These are phyloP conservation scores for Microchirus variegatus DNA, from an alignment of 2,797 vertebrate species.

Conservation along the genomic window DNA sequence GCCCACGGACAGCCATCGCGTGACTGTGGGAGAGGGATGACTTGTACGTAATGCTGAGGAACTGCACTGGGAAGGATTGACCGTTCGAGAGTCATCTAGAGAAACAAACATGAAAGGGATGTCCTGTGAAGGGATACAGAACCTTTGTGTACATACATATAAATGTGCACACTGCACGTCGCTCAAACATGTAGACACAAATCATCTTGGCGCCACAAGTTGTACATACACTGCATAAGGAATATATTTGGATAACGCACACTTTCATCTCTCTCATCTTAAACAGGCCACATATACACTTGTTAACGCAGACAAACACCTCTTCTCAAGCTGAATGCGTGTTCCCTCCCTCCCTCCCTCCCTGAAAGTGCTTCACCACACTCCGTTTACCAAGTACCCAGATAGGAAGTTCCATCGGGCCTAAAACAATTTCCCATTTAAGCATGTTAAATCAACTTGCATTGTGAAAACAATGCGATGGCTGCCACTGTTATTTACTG, in stretches of 20 bases:
- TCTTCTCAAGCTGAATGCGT: slow-evolving; percentile 18
- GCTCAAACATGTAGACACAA: slow-evolving; percentile 31
- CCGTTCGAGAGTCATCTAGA: slow-evolving; percentile 21
- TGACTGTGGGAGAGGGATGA: slow-evolving; percentile 67
- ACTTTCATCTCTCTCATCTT: slow-evolving; percentile 6
- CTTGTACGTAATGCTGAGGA: slow-evolving; percentile 32
- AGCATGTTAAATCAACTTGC: slow-evolving; percentile 68
- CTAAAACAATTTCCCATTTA: slow-evolving; percentile 72
- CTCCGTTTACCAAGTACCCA: slow-evolving; percentile 45
- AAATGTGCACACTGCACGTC: slow-evolving; percentile 9
- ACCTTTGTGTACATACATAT: slow-evolving; percentile 7
- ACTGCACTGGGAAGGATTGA: slow-evolving; percentile 26
- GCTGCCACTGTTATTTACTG: slow-evolving; percentile 77
- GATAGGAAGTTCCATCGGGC: slow-evolving; percentile 60
- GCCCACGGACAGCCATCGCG: slow-evolving; percentile 48
- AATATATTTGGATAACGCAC: slow-evolving; percentile 22
- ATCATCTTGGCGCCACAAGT: slow-evolving; percentile 23
- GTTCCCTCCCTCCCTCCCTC: slow-evolving; percentile 6
- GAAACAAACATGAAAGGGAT: slow-evolving; percentile 26
- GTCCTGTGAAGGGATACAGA: slow-evolving; percentile 18
- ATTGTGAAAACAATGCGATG: slow-evolving; percentile 69
- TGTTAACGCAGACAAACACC: slow-evolving; percentile 28
- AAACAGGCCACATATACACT: slow-evolving; percentile 10
- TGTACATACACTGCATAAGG: slow-evolving; percentile 1
- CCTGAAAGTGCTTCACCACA: slow-evolving; percentile 16